Evolutionary conservation across 2,888 invertebrate species (phyloP), one percentile per base, ranked within the genome.

Genomic region (Luperina testacea): DNA sequence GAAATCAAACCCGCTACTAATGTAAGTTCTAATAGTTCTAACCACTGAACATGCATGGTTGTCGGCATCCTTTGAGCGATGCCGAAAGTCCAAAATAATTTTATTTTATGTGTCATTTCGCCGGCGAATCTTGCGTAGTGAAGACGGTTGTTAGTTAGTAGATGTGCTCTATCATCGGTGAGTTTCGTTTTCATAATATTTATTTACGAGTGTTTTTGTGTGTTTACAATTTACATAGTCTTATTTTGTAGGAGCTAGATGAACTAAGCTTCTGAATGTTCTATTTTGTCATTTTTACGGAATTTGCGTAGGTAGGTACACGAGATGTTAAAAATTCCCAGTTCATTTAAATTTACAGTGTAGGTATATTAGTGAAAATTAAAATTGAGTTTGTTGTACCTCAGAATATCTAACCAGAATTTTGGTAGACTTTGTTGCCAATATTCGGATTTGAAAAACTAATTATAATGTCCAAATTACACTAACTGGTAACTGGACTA

Each of bases 21-120:
- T 6, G 38, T 38, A 15, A 17, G 17, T 15, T 72, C 13, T 82
- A 82, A 83, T 73, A 17, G 17, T 17, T 72, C 15, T 82, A 82
- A 83, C 75, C 70, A 78, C 87, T 81, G 42, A 72, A 77, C 86
- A 17, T 61, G 9, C 2, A 27, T 6, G 17, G 42, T 72, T 78
- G 78, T 67, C 89, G 90, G 89, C 86, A 82, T 77, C 77, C 89
- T 89, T 89, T 90, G 90, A 45, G 63, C 71, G 42, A 73, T 69
- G 87, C 90, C 90, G 90, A 89, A 90, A 89, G 79, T 42, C 71
- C 27, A 77, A 83, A 83, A 83, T 69, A 38, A 63, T 15, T 57
- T 69, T 57, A n/a, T 24, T 72, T 71, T 51, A 1, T 3, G 7
- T 75, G 73, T 79, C 86, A 89, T 77, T 86, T 70, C 72, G 45